These are phyloP conservation scores for Epiblema foenella DNA, from an alignment of 2,888 invertebrate genomes.

Conservation along the genomic window DNA sequence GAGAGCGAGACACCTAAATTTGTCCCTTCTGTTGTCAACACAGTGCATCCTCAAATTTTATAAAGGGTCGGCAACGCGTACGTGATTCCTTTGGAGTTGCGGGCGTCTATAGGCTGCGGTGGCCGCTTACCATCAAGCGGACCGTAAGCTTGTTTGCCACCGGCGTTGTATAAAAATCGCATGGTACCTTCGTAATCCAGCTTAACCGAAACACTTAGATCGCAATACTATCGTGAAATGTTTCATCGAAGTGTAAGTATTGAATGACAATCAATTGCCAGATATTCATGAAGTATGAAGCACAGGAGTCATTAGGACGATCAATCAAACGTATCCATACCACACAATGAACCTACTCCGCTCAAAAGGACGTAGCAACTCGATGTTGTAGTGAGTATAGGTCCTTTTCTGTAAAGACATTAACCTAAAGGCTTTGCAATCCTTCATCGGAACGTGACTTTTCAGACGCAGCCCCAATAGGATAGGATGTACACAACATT, in stretches of 20 bases:
- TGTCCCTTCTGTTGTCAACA: too few relatives aligned
- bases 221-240: neutral
- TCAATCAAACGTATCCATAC: slow-evolving; percentile 40
- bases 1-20: too few relatives aligned
- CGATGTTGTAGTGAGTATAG: neutral
- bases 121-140: too few relatives aligned
- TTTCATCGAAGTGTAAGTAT: neutral
- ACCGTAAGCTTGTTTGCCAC: too few relatives aligned
- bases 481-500: neutral
- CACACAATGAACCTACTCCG: slow-evolving; percentile 18
- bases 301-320: slow-evolving; percentile 37
- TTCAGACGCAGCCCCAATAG: slow-evolving; percentile 22
- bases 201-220: too few relatives aligned
- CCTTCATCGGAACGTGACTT: slow-evolving; percentile 41
- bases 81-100: too few relatives aligned
- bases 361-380: slow-evolving; percentile 1
- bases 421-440: slow-evolving; percentile 15
- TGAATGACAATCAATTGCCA: slow-evolving; percentile 32
- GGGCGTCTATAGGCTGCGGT: too few relatives aligned
- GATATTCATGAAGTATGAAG: slow-evolving; percentile 38
- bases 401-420: neutral
- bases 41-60: too few relatives aligned
- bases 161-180: too few relatives aligned
- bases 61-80: too few relatives aligned
- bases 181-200: too few relatives aligned